Evolutionary conservation across 2,797 vertebrate species (phyloP).

Genomic region (Chaetodon trifasciatus): DNA sequence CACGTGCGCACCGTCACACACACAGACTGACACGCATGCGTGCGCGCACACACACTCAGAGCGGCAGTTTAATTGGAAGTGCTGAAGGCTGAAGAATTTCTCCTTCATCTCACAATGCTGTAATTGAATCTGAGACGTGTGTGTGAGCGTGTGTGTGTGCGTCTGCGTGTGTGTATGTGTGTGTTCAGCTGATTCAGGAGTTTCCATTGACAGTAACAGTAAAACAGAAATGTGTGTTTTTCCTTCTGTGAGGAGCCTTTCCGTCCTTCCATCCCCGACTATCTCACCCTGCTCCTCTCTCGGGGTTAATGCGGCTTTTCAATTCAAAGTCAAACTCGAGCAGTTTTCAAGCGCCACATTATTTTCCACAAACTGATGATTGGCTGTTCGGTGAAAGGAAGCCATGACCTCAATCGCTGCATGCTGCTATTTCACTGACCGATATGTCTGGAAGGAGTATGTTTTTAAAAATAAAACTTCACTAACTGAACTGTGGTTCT

Average conservation of each 20-base stretch:
- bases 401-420: slow-evolving; percentile 37
- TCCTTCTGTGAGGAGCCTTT: slow-evolving; percentile 60
- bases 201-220: slow-evolving; percentile 78
- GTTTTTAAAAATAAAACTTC: slow-evolving; percentile 10
- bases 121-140: slow-evolving; percentile 83
- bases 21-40: background rate
- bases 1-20: slow-evolving; percentile 17
- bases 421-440: slow-evolving; percentile 26
- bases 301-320: slow-evolving; percentile 73
- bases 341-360: slow-evolving; percentile 59
- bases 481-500: background rate
- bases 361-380: slow-evolving; percentile 61
- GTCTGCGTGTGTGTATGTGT: slow-evolving; percentile 37
- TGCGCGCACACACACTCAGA: slow-evolving; percentile 57
- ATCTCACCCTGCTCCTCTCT: slow-evolving; percentile 59
- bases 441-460: background rate
- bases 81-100: slow-evolving; percentile 85
- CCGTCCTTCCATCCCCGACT: slow-evolving; percentile 66
- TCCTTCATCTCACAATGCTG: slow-evolving; percentile 85
- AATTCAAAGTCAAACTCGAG: slow-evolving; percentile 72
- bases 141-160: slow-evolving; percentile 42
- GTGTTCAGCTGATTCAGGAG: slow-evolving; percentile 80
- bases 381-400: slow-evolving; percentile 34
- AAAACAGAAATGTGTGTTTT: slow-evolving; percentile 79
- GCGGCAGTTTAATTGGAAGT: slow-evolving; percentile 82